Base-by-base conservation (phyloP, 2,113 vertebrate species). In the Ameiurus melas region DNA sequence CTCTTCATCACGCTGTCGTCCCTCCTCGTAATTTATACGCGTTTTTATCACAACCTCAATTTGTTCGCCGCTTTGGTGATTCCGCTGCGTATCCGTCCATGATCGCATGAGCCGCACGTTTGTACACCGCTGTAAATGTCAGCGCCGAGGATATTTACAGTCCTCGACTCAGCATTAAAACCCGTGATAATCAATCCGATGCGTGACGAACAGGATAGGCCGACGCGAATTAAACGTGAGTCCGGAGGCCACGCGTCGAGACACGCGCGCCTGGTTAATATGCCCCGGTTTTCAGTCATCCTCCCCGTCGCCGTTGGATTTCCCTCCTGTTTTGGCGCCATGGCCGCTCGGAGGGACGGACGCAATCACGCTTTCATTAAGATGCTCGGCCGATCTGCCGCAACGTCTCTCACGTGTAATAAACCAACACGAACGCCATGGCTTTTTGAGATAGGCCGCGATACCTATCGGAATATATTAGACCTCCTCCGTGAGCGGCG, bases 171-270 rank as follows among this genome's bases (percentile, higher is more conserved):
- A 93, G 92, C 94, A 92, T 92, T 93, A 93, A 93, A 95, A 92
- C 89, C 89, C 93, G 94, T 95, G 93, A 90, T 92, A 92, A 95
- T 94, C 90, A 93, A 95, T 94, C 91, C 66, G 36, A 83, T 53
- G 36, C 53, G 55, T 92, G 93, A 94, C 93, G 92, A 94, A 93
- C 87, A 87, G 89, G 43, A 89, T 68, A 83, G 87, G 81, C 89
- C 36, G 36, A 83, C 86, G 85, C 92, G 94, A 92, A 94, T 94
- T 85, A 91, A 92, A 92, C 85, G 82, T 47, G 90, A 92, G 88
- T 66, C 36, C 27, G 55, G 25, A 92, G 91, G 90, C 91, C 87
- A 77, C 30, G 0, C 64, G 83, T 85, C 66, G 39, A 62, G 47
- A 62, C 68, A 64, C n/a, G 77, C 53, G 73, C 27, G 68, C 81